These are phyloP conservation scores for Notodonta dromedarius DNA, from an alignment of 2,888 invertebrate species.

Conservation along the genomic window DNA sequence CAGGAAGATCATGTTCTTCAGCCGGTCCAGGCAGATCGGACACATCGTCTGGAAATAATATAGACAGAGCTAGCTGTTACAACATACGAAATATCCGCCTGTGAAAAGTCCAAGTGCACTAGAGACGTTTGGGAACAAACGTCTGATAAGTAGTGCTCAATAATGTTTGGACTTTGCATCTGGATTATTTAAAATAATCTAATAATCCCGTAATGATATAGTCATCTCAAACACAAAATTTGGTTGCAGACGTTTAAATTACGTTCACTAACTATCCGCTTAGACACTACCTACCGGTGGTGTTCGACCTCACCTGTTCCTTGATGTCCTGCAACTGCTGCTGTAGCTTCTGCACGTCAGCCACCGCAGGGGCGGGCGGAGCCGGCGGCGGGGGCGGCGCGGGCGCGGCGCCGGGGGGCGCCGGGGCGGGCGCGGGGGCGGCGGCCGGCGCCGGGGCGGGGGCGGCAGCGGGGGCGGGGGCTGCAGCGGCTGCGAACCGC, in stretches of 20 bases:
- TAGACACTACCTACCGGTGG: too few species aligned
- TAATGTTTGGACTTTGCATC: too few species aligned
- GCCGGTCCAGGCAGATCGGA: constrained; percentile 97
- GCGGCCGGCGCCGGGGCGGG: constrained; percentile 68
- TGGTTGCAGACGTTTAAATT: too few species aligned
- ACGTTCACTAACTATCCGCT: too few species aligned
- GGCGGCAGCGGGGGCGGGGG: constrained; percentile 25
- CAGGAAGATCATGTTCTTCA: constrained; percentile 99
- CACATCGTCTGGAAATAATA: constrained; percentile 94
- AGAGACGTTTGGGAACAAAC: too few species aligned
- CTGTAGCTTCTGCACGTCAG: constrained; percentile 90
- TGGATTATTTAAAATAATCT: too few species aligned
- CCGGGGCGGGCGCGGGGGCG: constrained; percentile 18
- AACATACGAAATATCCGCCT: too few species aligned
- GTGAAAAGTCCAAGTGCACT: background rate
- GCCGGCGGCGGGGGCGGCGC: constrained; percentile 20
- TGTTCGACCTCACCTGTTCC: constrained; percentile 89
- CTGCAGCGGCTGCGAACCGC: constrained; percentile 49
- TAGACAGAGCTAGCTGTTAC: background rate
- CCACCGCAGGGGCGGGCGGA: constrained; percentile 44
- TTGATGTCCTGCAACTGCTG: constrained; percentile 97
- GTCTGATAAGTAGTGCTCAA: too few species aligned
- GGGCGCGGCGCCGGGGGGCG: constrained; percentile 64
- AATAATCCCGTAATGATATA: too few species aligned
- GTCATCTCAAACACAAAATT: too few species aligned